Conservation (phyloP, 2,113 vertebrate genomes). For the Scolopax mira region DNA sequence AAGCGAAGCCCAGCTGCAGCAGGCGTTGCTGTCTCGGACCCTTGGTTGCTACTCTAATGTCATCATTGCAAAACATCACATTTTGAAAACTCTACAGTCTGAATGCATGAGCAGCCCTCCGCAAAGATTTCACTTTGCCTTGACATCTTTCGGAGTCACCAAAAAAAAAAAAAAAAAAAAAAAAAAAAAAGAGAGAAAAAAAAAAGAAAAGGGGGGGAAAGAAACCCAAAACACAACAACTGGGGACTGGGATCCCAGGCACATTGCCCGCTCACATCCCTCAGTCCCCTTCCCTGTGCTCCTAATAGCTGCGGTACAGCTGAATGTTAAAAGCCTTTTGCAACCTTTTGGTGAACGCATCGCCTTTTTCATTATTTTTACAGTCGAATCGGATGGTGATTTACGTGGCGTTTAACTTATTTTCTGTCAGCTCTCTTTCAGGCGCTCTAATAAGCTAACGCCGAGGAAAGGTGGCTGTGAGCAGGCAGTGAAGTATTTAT, state of each 20-base stretch:
- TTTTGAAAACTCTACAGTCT: slow-evolving; percentile 59
- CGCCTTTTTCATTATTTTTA: background rate
- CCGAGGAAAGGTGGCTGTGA: background rate
- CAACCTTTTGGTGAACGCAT: background rate
- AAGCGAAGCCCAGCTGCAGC: slow-evolving; percentile 83
- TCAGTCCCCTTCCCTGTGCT: background rate
- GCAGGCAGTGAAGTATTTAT: slow-evolving; percentile 8
- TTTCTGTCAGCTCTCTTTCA: background rate
- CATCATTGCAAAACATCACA: slow-evolving; percentile 72
- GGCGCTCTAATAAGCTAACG: background rate
- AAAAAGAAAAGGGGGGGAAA: too few species aligned
- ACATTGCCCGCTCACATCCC: background rate
- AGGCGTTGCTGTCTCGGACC: slow-evolving; percentile 65
- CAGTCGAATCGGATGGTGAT: background rate
- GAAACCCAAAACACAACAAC: background rate
- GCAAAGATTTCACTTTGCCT: slow-evolving; percentile 47
- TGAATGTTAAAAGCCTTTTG: background rate
- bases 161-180: background rate
- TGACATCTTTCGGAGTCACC: slow-evolving; percentile 38
- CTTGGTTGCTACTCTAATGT: slow-evolving; percentile 73
- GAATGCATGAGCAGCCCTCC: slow-evolving; percentile 66
- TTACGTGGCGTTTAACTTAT: background rate
- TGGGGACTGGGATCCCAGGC: background rate
- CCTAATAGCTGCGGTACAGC: background rate
- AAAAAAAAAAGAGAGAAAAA: background rate